A percentile compares a stretch with the other conserved stretches of the same genome.
These are phyloP conservation scores for Actinia tenebrosa DNA, from an alignment of 64 coral and sea anemone genomes.

Conservation along the genomic window DNA sequence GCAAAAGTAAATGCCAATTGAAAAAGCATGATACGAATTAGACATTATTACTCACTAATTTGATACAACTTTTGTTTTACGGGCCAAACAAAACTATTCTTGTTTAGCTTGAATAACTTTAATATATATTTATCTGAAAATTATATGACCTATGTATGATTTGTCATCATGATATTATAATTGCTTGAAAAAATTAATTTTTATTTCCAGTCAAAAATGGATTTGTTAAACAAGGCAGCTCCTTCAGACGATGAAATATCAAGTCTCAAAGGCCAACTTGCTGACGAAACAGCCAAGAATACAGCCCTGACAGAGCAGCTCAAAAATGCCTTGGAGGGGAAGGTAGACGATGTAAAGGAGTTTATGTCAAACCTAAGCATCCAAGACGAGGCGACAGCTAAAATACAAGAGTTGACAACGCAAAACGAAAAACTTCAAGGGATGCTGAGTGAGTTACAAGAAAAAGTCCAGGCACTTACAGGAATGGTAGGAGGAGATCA, in stretches of 20 bases:
- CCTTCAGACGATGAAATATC: neutral
- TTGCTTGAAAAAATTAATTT: neutral
- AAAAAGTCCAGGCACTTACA: neutral
- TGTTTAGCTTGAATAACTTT: no score
- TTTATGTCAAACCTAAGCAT: slow-evolving; percentile 18
- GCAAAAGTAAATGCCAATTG: no score
- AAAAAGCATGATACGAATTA: no score
- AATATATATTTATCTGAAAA: no score
- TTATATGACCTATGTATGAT: no score
- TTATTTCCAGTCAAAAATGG: neutral
- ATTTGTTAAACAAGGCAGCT: no score
- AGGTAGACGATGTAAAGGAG: slow-evolving; percentile 19
- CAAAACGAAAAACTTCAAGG: slow-evolving; percentile 3
- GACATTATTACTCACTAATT: no score
- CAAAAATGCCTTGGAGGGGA: neutral
- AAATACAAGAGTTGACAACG: neutral
- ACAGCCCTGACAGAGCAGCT: neutral
- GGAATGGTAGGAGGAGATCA: neutral
- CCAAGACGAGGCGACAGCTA: neutral
- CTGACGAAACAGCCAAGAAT: neutral
- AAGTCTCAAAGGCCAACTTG: neutral
- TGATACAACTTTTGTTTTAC: no score
- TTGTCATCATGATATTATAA: no score
- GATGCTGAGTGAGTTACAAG: neutral
- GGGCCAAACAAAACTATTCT: no score